These are phyloP conservation scores for Temnothorax nylanderi DNA, from an alignment of 1,140 invertebrate species.

Conservation along the genomic window DNA sequence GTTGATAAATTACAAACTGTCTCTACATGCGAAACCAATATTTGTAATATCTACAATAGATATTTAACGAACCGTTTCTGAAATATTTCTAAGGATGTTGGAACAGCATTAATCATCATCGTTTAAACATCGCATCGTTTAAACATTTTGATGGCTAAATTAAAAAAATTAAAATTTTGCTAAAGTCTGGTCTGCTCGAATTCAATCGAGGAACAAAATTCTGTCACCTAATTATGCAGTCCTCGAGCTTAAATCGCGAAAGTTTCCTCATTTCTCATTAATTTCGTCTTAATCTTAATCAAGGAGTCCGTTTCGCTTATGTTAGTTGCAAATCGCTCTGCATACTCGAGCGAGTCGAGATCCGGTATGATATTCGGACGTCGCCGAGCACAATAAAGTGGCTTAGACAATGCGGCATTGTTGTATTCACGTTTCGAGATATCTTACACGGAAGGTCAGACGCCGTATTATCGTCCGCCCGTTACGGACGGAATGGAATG, in stretches of 20 bases:
- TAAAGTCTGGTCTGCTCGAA: not conserved
- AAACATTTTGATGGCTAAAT: not conserved
- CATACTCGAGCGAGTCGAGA: conserved; percentile 10
- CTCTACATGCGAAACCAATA: not conserved
- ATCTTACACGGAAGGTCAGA: conserved; percentile 43
- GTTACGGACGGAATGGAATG: not conserved
- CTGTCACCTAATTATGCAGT: not conserved
- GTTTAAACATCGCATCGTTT: not conserved
- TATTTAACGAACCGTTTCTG: not conserved
- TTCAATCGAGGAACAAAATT: not conserved
- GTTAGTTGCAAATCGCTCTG: not conserved
- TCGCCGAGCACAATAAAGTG: conserved; percentile 71
- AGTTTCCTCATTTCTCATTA: not conserved
- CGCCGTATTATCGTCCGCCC: conserved; percentile 46
- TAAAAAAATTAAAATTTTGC: conserved; percentile 11
- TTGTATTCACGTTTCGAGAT: conserved; percentile 46
- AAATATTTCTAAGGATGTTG: not conserved
- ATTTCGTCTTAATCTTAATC: conserved; percentile 24
- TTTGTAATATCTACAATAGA: not conserved
- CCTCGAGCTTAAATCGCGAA: not conserved
- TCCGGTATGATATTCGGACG: conserved; percentile 47
- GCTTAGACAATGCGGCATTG: conserved; percentile 70
- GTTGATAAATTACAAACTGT: conserved; percentile 13
- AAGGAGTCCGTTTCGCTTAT: not conserved
- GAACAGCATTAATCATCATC: not conserved